phyloP scores from a whole-genome alignment of 1,140 invertebrate species.

The Solenopsis invicta region DNA sequence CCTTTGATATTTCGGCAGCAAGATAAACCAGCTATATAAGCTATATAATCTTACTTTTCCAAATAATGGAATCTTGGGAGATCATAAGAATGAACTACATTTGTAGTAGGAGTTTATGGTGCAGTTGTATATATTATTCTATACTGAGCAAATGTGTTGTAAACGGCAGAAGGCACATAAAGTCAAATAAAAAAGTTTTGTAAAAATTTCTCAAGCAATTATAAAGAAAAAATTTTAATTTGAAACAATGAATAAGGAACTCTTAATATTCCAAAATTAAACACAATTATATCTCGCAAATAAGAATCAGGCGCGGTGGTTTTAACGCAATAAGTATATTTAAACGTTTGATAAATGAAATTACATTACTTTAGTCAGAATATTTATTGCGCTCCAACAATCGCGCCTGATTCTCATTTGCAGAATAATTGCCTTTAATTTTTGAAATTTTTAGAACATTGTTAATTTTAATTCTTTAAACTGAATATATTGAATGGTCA shows the following conservation, averaged over 20 bases:
- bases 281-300: too few species aligned
- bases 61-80: slow-evolving; percentile 5
- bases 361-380: too few species aligned
- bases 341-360: too few species aligned
- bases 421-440: neutral
- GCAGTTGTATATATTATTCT: neutral
- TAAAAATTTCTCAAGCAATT: neutral
- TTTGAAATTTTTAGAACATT: neutral
- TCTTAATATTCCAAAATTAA: too few species aligned
- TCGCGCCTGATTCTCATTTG: too few species aligned
- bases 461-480: slow-evolving; percentile 18
- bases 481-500: neutral
- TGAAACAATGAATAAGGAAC: too few species aligned
- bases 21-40: neutral
- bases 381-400: too few species aligned
- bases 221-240: neutral
- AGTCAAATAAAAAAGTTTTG: neutral
- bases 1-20: neutral
- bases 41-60: neutral
- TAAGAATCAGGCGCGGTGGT: too few species aligned
- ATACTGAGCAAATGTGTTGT: neutral
- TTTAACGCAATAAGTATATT: too few species aligned
- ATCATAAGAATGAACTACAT: neutral
- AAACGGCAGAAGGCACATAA: neutral
- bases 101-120: neutral